A percentile compares a stretch with the other conserved stretches of the same genome.
Evolutionary conservation across 1,140 invertebrate genomes (phyloP).

Genomic region (Chlorops oryzae): DNA sequence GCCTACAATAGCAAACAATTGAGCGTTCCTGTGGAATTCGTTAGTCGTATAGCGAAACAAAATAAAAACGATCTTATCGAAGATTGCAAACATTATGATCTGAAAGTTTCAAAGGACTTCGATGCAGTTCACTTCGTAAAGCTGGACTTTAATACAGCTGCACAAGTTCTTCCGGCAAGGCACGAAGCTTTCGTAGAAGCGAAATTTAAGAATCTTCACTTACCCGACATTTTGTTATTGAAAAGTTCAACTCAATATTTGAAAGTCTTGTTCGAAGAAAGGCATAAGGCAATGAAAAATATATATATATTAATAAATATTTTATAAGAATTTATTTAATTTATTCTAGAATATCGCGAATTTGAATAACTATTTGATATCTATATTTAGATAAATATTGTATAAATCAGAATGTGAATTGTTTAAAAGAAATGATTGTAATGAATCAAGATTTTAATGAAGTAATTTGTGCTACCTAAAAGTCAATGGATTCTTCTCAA

Average conservation of each 20-base stretch:
- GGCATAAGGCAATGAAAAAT: no score
- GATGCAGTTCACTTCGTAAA: constrained; percentile 32
- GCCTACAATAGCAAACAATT: constrained; percentile 54
- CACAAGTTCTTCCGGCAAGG: constrained; percentile 13
- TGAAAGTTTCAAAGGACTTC: constrained; percentile 22
- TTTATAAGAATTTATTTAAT: no score
- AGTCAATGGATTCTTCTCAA: no score
- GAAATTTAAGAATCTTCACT: constrained; percentile 30
- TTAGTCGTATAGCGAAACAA: constrained; percentile 40
- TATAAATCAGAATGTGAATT: no score
- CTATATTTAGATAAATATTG: no score
- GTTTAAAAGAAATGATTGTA: no score
- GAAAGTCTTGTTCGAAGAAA: no score
- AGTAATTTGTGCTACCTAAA: no score
- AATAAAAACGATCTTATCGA: constrained; percentile 22
- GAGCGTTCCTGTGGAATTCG: constrained; percentile 45
- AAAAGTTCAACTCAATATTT: constrained; percentile 25
- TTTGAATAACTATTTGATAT: no score
- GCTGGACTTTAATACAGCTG: constrained; percentile 28
- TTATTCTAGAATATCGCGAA: no score
- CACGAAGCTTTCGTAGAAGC: constrained; percentile 32
- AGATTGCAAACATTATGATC: constrained; percentile 36
- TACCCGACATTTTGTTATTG: constrained; percentile 36
- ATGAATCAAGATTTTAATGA: no score
- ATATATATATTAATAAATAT: no score